Base-by-base conservation (phyloP, 2,888 invertebrate species). In the Watsonalla binaria region DNA sequence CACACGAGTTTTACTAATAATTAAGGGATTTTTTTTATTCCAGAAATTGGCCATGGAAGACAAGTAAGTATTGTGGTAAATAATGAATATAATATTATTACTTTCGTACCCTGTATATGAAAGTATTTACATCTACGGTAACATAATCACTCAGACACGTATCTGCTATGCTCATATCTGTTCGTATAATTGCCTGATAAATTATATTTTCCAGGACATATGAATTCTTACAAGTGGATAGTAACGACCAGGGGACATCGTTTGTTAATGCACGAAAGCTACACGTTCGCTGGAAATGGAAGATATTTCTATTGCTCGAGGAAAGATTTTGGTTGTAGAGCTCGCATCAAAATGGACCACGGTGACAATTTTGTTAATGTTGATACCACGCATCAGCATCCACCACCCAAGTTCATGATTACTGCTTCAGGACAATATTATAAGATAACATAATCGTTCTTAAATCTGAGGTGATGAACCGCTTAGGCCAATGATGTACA, bases 371-470 rank as follows among this genome's bases (percentile, higher is more conserved):
- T 80, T 5, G 47, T 59, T 5, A 2, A 46, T 35, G 65, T 57
- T 2, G 5, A 53, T 6, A 62, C 59, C 8, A 45, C 55, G 5
- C 78, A 77, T 51, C 61, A 55, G 14, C 78, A 78, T 46, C 56
- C 56, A 0, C 68, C 69, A 0, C 77, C 79, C 0, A 55, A 51
- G 0, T 68, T 72, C 24, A 57, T 60, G 48, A 51, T 65, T 9
- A 57, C 63, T 6, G 0, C 54, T 4, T 51, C 47, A 24, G 78
- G 76, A 6, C 46, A 58, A 7, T 66, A 73, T 50, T 11, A 42
- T 11, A 42, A 11, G 11, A 6, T 42, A 11, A 42, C 6, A 8
- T 37, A 7, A 37, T 37, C 24, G 24, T 24, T 1, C 24, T 24
- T 24, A 24, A 24, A 24, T 24, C 4, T 24, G 24, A 24, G 24